Percentiles rank a stretch among this genome's conserved stretches.
These are phyloP conservation scores for Orchestia grillus DNA, from an alignment of 1,140 invertebrate genomes.

Conservation along the genomic window DNA sequence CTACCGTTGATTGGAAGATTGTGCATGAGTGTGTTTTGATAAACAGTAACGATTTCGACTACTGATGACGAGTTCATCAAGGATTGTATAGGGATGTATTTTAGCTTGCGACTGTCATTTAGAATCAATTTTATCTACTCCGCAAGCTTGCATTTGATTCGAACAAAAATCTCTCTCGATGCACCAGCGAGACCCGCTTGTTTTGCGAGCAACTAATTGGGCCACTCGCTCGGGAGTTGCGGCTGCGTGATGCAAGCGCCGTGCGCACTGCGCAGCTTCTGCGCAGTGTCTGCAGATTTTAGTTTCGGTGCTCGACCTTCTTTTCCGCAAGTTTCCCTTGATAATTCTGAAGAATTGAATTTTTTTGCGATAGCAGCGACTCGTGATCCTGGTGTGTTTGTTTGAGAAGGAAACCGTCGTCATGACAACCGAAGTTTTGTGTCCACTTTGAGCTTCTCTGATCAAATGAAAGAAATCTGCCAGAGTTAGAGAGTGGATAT, in stretches of 20 bases:
- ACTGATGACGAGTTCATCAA: background rate
- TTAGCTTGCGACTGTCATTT: background rate
- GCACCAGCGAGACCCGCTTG: background rate
- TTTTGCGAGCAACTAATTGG: background rate
- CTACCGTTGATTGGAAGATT: no score
- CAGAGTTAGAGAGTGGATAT: background rate
- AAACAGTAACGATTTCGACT: background rate
- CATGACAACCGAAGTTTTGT: constrained; percentile 50
- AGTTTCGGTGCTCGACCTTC: background rate
- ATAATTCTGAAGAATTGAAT: constrained; percentile 40
- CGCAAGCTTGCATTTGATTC: background rate
- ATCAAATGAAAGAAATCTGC: constrained; percentile 51
- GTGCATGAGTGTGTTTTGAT: no score
- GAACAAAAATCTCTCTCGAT: background rate
- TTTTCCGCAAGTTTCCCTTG: constrained; percentile 25
- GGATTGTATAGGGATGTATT: background rate
- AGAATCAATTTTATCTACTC: background rate
- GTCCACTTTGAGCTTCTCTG: constrained; percentile 12
- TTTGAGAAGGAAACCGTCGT: constrained; percentile 38
- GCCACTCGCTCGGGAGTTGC: background rate
- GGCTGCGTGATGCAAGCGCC: background rate
- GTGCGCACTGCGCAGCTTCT: background rate
- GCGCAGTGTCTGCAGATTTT: constrained; percentile 17
- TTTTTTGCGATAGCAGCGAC: constrained; percentile 32
- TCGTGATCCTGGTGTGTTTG: constrained; percentile 37